Base-by-base conservation (phyloP, 2,888 invertebrate genomes). In the Oligia latruncula region DNA sequence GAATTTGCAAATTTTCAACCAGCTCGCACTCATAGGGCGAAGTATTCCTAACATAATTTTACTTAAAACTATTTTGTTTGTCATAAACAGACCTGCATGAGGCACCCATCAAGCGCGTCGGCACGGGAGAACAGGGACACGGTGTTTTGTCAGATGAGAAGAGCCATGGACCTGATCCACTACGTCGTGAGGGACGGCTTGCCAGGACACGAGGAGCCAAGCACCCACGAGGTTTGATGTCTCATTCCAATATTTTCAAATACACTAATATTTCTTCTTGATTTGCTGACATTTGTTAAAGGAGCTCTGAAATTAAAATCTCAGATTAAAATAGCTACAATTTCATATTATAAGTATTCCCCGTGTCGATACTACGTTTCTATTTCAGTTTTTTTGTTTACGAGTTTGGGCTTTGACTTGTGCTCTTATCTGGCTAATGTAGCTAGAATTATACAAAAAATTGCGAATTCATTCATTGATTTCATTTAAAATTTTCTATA, bases 111-210 rank as follows among this genome's bases (percentile, higher is more conserved):
- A 90, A 99, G 99, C 94, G 98, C 98, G 72, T 98, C 99, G 77
- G 99, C 99, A 0, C 98, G 99, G 86, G 99, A 99, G 95, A 99
- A 99, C 95, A 97, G 99, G 15, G 99, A 99, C 95, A 99, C 99
- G 0, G 99, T 99, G 70, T 99, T 99, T 97, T 99, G 99, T 94
- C 99, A 99, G 96, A 99, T 99, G 98, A 97, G 99, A 83, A 97
- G 99, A 86, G 99, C 99, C 46, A 98, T 99, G 98, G 99, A 99
- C 96, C 97, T 99, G 87, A 99, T 99, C 90, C 99, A 99, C 96
- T 99, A 99, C 95, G 99, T 99, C 82, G 99, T 99, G 71, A 99
- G 99, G 92, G 99, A 99, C 95, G 99, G 99, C n/a, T 98, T 99
- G 66, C 97, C 97, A 0, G 97, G 97, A 4, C 96, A 96, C 96